Evolutionary conservation across 2,797 vertebrate species (phyloP).

Genomic region (Dromococcyx pavoninus): DNA sequence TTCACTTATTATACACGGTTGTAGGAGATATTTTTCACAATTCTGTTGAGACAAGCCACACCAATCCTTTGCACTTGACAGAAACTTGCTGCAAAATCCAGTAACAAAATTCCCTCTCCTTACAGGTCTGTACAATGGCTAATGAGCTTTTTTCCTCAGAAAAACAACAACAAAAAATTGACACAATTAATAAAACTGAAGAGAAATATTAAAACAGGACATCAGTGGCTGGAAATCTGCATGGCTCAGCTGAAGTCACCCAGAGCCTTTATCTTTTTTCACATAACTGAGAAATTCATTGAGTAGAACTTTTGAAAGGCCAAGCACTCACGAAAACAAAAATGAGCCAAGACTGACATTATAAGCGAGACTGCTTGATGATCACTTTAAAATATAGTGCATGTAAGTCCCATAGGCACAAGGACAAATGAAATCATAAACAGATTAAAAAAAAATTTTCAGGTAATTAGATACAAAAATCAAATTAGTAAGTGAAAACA

Average conservation of each 20-base stretch:
- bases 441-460: background rate
- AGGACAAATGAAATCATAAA: background rate
- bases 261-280: background rate
- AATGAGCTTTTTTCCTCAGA: background rate
- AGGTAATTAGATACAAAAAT: background rate
- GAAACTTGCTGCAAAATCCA: background rate
- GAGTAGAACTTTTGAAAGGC: background rate
- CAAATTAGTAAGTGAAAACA: background rate
- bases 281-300: fast-evolving
- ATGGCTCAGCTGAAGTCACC: background rate
- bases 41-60: background rate
- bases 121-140: background rate
- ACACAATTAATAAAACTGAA: background rate
- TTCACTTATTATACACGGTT: background rate
- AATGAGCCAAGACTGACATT: background rate
- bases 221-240: background rate
- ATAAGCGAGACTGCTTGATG: fast-evolving
- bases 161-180: background rate
- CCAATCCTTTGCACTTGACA: background rate
- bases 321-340: background rate
- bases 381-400: fast-evolving
- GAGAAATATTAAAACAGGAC: background rate
- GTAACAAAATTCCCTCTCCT: background rate
- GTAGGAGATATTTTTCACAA: background rate
- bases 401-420: background rate